These are phyloP conservation scores for Eremophila alpestris DNA, from an alignment of 2,797 vertebrate genomes.

Conservation along the genomic window DNA sequence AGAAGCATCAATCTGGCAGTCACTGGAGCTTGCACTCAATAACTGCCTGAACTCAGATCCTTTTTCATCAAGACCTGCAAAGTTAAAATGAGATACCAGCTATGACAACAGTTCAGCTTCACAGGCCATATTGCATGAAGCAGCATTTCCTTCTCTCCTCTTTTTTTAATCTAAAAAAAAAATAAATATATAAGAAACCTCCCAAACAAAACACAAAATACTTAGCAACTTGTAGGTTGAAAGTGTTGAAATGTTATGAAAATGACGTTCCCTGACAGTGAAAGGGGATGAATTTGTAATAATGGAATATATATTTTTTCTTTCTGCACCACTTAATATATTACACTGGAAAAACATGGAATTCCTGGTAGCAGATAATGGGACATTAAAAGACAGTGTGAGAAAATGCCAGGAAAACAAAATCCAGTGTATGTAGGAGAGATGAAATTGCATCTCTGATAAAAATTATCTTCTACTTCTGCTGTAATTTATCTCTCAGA, in stretches of 20 bases:
- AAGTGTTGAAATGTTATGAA: constrained; percentile 18
- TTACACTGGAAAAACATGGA: neutral
- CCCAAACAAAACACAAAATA: neutral
- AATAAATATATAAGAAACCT: neutral
- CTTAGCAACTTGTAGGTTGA: neutral
- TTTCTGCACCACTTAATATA: neutral
- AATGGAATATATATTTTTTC: neutral
- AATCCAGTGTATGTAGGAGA: neutral
- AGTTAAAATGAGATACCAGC: constrained; percentile 63
- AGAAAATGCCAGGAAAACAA: neutral
- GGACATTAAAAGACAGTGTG: neutral
- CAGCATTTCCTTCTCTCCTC: constrained; percentile 27
- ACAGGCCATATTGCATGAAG: constrained; percentile 57
- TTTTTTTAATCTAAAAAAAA: neutral
- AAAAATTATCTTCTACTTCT: neutral
- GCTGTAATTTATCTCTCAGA: neutral
- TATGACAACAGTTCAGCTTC: constrained; percentile 60
- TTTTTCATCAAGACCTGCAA: constrained; percentile 53
- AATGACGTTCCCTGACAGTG: neutral
- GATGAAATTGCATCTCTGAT: neutral
- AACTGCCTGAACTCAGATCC: constrained; percentile 68
- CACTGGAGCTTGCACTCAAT: constrained; percentile 68
- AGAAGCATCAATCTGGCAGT: constrained; percentile 69
- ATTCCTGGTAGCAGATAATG: neutral
- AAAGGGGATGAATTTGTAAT: neutral